Conservation (phyloP, 2,113 vertebrate species). For the Ondatra zibethicus region DNA sequence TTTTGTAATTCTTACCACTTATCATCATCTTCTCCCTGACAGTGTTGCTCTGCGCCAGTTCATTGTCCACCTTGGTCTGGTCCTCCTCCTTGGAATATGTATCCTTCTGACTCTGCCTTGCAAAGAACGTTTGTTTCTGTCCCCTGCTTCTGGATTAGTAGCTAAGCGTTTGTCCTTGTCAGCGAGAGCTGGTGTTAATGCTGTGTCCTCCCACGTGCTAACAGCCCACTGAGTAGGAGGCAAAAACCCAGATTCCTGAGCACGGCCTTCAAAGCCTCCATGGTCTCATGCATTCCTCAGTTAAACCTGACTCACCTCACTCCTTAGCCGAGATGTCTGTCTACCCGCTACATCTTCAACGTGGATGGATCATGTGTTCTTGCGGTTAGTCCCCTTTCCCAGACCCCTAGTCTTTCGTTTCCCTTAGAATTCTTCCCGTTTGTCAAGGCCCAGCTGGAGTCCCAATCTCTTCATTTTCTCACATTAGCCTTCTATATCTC, state of each 20-base stretch:
- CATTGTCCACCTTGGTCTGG: not conserved
- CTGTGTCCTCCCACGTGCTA: not conserved
- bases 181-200: not conserved
- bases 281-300: not conserved
- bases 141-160: not conserved
- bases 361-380: not conserved
- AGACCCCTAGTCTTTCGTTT: not conserved
- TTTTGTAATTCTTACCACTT: not conserved
- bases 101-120: not conserved
- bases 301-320: not conserved
- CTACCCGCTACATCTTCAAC: not conserved
- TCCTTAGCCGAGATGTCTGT: not conserved
- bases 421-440: not conserved
- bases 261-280: not conserved
- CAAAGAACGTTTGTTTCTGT: constrained; percentile 26
- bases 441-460: not conserved
- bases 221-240: not conserved
- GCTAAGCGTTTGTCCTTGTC: not conserved
- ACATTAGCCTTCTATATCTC: not conserved
- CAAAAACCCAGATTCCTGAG: not conserved
- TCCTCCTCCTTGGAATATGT: not conserved
- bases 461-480: not conserved
- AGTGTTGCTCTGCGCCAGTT: not conserved
- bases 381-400: not conserved
- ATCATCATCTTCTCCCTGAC: not conserved